phyloP scores from a whole-genome alignment of 2,113 vertebrate genomes.

The Pungitius pungitius region DNA sequence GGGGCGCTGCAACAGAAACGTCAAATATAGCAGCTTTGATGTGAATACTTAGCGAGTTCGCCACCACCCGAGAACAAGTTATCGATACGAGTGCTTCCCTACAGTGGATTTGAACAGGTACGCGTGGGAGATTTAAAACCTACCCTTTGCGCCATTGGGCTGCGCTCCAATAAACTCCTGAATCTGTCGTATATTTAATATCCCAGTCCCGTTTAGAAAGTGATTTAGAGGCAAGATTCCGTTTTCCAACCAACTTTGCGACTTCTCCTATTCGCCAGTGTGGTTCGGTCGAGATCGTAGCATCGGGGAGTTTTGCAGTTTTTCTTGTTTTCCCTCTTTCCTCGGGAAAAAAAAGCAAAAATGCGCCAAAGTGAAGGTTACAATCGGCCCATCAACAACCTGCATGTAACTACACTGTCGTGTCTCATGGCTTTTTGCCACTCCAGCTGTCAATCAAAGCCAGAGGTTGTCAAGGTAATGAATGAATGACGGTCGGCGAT shows the following conservation, averaged over 20 bases:
- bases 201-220: conserved; percentile 94
- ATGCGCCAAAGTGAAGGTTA: conserved; percentile 94
- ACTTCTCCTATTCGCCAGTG: conserved; percentile 92
- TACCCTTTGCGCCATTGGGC: conserved; percentile 99
- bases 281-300: conserved; percentile 81
- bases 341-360: conserved; percentile 76
- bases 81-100: conserved; percentile 86
- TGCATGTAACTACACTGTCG: conserved; percentile 99
- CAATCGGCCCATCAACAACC: conserved; percentile 98
- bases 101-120: conserved; percentile 92
- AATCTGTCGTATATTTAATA: conserved; percentile 98
- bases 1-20: conserved; percentile 79
- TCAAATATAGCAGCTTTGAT: conserved; percentile 82
- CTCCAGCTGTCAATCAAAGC: conserved; percentile 99
- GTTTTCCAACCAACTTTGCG: conserved; percentile 88
- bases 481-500: conserved; percentile 99
- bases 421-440: conserved; percentile 99
- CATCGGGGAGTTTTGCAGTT: conserved; percentile 87
- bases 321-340: conserved; percentile 85
- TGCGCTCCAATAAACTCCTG: conserved; percentile 99
- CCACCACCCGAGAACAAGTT: conserved; percentile 79
- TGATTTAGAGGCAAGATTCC: conserved; percentile 91
- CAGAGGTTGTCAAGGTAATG: conserved; percentile 99
- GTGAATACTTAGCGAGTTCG: conserved; percentile 86
- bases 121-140: conserved; percentile 95